phyloP scores from a whole-genome alignment of 2,888 invertebrate genomes.

The Escarpia spicata region DNA sequence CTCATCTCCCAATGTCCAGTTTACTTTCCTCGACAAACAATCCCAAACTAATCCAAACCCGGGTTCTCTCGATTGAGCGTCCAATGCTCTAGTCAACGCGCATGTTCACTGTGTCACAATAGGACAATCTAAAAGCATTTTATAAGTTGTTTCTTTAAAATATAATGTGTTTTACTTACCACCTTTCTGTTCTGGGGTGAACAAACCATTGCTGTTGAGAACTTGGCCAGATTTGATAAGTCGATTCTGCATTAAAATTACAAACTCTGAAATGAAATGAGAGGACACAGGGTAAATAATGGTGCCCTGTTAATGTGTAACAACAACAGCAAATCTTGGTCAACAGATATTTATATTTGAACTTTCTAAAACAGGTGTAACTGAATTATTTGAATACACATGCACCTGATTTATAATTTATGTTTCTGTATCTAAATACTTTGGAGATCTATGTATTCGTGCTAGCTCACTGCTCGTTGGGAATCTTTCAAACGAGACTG shows the following conservation, averaged over 20 bases:
- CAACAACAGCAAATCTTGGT: neutral
- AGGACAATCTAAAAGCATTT: neutral
- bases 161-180: neutral
- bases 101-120: neutral
- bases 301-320: neutral
- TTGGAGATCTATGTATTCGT: neutral
- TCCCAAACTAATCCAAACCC: too few relatives aligned
- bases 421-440: neutral
- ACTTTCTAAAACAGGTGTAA: too few relatives aligned
- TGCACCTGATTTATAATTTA: too few relatives aligned
- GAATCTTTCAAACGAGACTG: too few relatives aligned
- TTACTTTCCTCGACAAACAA: too few relatives aligned
- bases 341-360: neutral
- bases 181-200: neutral
- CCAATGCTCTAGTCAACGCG: neutral
- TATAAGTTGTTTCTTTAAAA: neutral
- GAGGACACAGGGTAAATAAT: neutral
- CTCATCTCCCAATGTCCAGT: too few relatives aligned
- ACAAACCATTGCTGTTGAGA: neutral
- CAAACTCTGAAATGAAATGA: neutral
- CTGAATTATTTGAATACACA: too few relatives aligned
- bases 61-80: too few relatives aligned
- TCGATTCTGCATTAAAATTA: neutral
- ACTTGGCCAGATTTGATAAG: neutral
- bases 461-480: neutral